Evolutionary conservation across 2,888 invertebrate genomes (phyloP), one percentile per base, ranked within the genome.

Genomic region (Perizoma flavofasciatum): DNA sequence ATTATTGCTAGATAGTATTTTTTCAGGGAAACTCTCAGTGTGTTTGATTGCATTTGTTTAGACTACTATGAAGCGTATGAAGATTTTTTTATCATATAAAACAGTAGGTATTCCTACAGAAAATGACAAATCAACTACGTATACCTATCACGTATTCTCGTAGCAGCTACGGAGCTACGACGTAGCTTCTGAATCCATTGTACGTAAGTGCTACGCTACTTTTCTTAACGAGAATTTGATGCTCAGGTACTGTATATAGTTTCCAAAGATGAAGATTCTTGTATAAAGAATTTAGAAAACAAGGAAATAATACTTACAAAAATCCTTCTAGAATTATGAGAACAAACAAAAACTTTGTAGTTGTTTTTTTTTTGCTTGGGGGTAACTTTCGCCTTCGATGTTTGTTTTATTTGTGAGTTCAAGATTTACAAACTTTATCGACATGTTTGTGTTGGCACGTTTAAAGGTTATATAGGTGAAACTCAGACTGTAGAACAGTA

Each of bases 211-310:
- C 40, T 61, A 47, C 57, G 46, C 48, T 44, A 52, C 52, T 55
- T 48, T 50, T 54, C 51, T 47, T 62, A 62, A 62, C 54, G 61
- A 62, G 61, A 51, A 55, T 58, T 62, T 62, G 50, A 61, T 61
- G 58, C 45, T 37, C 47, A 22, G 22, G 22, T 22, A 34, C 33
- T 7, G 46, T 22, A 40, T 4, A 43, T 46, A 35, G 10, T 49
- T 9, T 47, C 44, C 34, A n/a, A n/a, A n/a, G n/a, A 35, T 22
- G 37, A 37, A 53, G 37, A 32, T 53, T 39, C 35, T 22, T 47
- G 35, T n/a, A 40, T 34, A 6, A 0, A 4, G 34, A 44, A 11
- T 51, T 8, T 11, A 34, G 7, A 35, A 40, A 48, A 11, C 4
- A 35, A 48, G 48, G 10, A 34, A 48, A 35, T 10, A 10, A 35